These are phyloP conservation scores for Coecobrya sp. DNA, from an alignment of 2,888 invertebrate genomes.

Conservation along the genomic window DNA sequence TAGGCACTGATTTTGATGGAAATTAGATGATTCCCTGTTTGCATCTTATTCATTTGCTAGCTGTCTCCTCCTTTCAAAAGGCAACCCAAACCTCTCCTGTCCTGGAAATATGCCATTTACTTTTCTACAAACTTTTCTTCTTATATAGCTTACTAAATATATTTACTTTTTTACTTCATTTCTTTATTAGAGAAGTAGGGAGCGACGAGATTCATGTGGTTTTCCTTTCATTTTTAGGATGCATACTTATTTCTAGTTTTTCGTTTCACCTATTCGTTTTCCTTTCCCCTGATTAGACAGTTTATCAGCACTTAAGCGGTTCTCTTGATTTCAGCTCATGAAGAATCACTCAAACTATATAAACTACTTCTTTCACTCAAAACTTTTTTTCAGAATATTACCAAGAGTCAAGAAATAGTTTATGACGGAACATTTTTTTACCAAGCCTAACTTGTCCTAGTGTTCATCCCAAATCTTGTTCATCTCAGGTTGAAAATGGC, in stretches of 20 bases:
- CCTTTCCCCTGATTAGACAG: constrained; percentile 55
- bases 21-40: constrained; percentile 76
- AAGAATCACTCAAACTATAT: constrained; percentile 36
- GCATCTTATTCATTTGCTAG: constrained; percentile 59
- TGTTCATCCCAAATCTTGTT: not conserved
- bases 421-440: constrained; percentile 68
- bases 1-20: constrained; percentile 80
- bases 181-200: constrained; percentile 16
- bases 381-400: not conserved
- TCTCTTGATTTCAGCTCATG: not conserved
- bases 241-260: constrained; percentile 31
- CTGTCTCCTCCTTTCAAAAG: constrained; percentile 48
- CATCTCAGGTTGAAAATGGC: constrained; percentile 68
- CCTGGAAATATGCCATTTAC: constrained; percentile 52
- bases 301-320: not conserved
- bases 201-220: constrained; percentile 72
- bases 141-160: not conserved
- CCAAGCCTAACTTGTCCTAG: not conserved
- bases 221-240: constrained; percentile 34
- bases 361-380: constrained; percentile 11
- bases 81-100: constrained; percentile 25
- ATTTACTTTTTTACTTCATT: constrained; percentile 56
- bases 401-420: constrained; percentile 21
- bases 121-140: constrained; percentile 22
- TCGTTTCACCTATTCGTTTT: constrained; percentile 57